Conservation (phyloP, 2,113 vertebrate species). For the Pelodiscus sinensis region DNA sequence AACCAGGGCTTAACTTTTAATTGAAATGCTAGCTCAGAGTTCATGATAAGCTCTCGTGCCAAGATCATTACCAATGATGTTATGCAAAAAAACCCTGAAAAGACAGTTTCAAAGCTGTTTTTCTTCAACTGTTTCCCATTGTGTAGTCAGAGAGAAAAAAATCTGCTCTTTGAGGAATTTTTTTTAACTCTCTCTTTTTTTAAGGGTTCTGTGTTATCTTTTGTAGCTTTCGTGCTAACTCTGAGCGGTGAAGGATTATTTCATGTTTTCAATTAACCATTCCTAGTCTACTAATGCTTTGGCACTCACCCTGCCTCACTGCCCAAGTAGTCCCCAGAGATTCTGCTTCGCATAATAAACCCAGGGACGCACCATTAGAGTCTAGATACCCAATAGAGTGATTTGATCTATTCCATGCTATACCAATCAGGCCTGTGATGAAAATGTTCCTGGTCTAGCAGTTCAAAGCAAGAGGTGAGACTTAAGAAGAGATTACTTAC, state of each 20-base stretch:
- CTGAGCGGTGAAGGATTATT: neutral
- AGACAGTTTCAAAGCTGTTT: conserved; percentile 34
- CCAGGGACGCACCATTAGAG: neutral
- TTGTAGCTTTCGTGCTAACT: neutral
- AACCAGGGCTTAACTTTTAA: conserved; percentile 14
- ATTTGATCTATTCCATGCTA: neutral
- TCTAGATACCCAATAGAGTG: neutral
- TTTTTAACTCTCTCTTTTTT: neutral
- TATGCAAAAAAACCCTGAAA: conserved; percentile 31
- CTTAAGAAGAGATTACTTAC: neutral
- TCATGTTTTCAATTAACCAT: neutral
- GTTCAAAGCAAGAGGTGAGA: neutral
- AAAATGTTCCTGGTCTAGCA: neutral
- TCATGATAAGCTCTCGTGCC: neutral
- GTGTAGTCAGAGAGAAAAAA: conserved; percentile 25
- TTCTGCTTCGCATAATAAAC: neutral
- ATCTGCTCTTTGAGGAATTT: neutral
- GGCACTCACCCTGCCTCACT: neutral
- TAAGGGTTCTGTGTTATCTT: neutral
- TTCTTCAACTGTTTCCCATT: conserved; percentile 30
- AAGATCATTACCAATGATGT: conserved; percentile 20
- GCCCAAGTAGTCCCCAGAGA: neutral
- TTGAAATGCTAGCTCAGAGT: neutral
- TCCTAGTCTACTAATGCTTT: neutral
- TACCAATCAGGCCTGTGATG: neutral